Conservation (phyloP, 2,888 invertebrate species). For the Acronicta aceris region DNA sequence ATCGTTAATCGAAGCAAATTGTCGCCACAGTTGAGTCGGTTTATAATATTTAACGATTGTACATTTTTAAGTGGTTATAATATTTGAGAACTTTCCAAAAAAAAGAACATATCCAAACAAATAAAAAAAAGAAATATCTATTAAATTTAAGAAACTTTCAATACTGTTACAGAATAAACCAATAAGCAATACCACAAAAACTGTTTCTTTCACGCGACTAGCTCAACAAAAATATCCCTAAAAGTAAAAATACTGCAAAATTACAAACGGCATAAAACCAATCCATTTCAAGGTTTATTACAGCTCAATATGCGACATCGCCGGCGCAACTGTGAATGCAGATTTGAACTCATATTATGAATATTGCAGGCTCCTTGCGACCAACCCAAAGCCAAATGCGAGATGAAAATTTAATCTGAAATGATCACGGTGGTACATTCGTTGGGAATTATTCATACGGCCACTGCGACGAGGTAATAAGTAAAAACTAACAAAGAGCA, state of each 20-base stretch:
- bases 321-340: constrained; percentile 55
- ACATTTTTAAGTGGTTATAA: too few relatives aligned
- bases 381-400: constrained; percentile 67
- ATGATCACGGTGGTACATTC: constrained; percentile 69
- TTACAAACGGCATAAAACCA: constrained; percentile 23
- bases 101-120: too few relatives aligned
- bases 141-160: too few relatives aligned
- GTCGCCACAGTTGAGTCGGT: too few relatives aligned
- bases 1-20: too few relatives aligned
- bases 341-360: constrained; percentile 68
- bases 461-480: constrained; percentile 66
- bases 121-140: too few relatives aligned
- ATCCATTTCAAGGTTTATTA: constrained; percentile 27
- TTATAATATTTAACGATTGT: too few relatives aligned
- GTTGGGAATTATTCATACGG: constrained; percentile 76
- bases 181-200: too few relatives aligned
- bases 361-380: constrained; percentile 70
- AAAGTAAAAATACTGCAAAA: constrained; percentile 2
- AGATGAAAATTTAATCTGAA: constrained; percentile 78
- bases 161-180: too few relatives aligned
- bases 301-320: constrained; percentile 39
- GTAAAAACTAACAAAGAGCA: constrained; percentile 78
- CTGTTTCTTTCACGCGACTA: neutral
- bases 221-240: neutral
- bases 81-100: too few relatives aligned